Evolutionary conservation across 2,113 vertebrate genomes (phyloP), one percentile per base, ranked within the genome.

Genomic region (Oncorhynchus kisutch): DNA sequence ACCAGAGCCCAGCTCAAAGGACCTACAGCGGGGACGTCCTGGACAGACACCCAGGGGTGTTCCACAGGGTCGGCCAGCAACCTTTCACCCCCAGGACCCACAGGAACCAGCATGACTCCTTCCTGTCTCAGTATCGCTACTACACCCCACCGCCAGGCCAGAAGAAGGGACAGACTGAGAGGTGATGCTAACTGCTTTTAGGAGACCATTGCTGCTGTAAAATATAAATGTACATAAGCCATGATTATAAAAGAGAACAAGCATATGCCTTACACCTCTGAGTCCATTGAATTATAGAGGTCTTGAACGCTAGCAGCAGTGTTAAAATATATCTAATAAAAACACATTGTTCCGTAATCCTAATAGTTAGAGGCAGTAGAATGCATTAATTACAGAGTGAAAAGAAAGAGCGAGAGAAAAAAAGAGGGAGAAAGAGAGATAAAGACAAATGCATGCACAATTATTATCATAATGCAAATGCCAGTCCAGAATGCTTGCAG

Each of bases 401-500:
- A 39, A n/a, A 5, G 67, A 31, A 60, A 20, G 24, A 51, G n/a
- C 74, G 48, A 22, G 24, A 1, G 1, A 3, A 75, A 54, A 3
- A 75, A 54, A 80, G 45, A 31, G 9, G 18, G 39, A 71, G 3
- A 75, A 48, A 80, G 31, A 31, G 9, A 12, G n/a, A 71, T 24
- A 51, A 39, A 51, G 16, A 51, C n/a, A 60, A n/a, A 70, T 14
- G 5, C 49, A 16, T 48, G 22, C 25, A 48, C 54, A 66, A 57
- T 79, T 72, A 62, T 81, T 66, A 85, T 54, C 70, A 29, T 59
- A 59, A 71, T 84, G 77, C 72, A 81, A 85, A 77, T 77, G 60
- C 6, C 5, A 62, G 73, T 31, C 8, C 39, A 31, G 71, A 74
- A 39, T 76, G 60, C 78, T 71, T 24, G 34, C 67, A 59, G 54